Conservation (phyloP, 2,888 invertebrate genomes). For the Drosophila gaucha region DNA sequence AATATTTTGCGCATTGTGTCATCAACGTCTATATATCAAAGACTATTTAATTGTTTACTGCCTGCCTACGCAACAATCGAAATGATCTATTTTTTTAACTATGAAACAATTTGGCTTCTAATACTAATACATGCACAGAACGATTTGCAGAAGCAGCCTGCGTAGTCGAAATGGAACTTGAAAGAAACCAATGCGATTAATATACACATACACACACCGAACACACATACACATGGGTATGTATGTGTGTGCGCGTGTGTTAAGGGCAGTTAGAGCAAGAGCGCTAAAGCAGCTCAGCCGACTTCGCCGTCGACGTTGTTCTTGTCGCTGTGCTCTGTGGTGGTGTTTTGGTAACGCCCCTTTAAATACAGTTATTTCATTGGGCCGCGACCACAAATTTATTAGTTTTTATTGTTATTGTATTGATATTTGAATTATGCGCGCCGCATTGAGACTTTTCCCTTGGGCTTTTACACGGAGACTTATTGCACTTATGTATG, state of each 20-base stretch:
- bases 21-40: no score
- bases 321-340: constrained; percentile 35
- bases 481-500: constrained; percentile 5
- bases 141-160: no score
- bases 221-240: constrained; percentile 13
- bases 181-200: constrained; percentile 19
- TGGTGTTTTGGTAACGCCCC: constrained; percentile 85
- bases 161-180: not conserved
- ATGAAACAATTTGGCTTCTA: not conserved
- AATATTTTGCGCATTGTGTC: no score
- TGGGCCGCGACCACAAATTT: constrained; percentile 83
- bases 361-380: constrained; percentile 85
- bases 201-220: not conserved
- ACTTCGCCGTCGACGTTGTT: constrained; percentile 21
- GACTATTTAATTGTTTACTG: constrained; percentile 1
- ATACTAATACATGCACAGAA: not conserved
- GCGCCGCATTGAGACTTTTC: constrained; percentile 20
- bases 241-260: not conserved
- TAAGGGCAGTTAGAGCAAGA: constrained; percentile 25
- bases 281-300: constrained; percentile 19
- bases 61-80: not conserved
- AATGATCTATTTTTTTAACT: not conserved
- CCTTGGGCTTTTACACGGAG: constrained; percentile 3
- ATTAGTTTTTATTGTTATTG: constrained; percentile 75
- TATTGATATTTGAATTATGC: constrained; percentile 73